Evolutionary conservation across 2,797 vertebrate species (phyloP), one percentile per base, ranked within the genome.

Genomic region (Selene dorsalis): DNA sequence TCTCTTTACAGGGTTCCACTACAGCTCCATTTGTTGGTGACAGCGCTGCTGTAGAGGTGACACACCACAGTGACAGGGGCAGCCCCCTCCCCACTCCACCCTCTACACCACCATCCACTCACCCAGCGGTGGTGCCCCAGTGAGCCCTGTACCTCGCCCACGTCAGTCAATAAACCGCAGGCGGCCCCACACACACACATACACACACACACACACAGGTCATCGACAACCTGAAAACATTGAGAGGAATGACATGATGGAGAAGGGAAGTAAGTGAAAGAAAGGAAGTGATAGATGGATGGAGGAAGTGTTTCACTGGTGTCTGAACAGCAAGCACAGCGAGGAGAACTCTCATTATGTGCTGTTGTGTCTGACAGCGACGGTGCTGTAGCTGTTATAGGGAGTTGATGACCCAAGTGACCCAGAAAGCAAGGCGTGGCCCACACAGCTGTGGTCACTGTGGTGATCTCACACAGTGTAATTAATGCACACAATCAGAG

Each of bases 391-490:
- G 85, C 85, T 84, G 90, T 88, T 87, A 59, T 64, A 53, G 62
- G 79, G 81, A 87, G 85, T 74, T 83, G 86, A 91, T 92, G 92
- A 92, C 92, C 93, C 78, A 75, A 91, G 95, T 95, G 95, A 96
- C 89, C 93, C 94, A 94, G 87, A 95, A 96, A 96, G 96, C 94
- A 94, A 95, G 93, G 95, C 96, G 95, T 95, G 96, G 96, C 75
- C 84, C 79, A 77, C 90, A 95, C 97, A 98, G 97, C 96, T 97
- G 97, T 96, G 96, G 97, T 97, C 96, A 96, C 96, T 92, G 96
- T 95, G 95, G 96, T 96, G 96, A 97, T 97, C 96, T 96, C 96
- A 97, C 96, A 97, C 96, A 96, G 96, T 96, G 96, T 96, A 97
- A 98, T 97, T 97, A 97, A 96, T 95, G 95, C 96, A 95, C 95